Conservation (phyloP, 2,113 vertebrate species). For the Zapornia atra region DNA sequence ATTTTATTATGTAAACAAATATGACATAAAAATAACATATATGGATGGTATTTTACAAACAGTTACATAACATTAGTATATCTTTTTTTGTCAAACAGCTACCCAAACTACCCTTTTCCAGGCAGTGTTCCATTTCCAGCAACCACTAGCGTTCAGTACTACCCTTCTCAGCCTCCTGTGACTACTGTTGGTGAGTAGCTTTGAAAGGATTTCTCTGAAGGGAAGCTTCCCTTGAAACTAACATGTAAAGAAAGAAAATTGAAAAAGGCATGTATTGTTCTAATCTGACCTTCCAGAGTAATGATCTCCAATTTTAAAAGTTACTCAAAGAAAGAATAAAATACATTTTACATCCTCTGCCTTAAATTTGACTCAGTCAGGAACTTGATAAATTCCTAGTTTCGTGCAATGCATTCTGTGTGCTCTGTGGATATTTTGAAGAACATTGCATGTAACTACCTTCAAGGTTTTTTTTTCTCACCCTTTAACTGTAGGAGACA, state of each 20-base stretch:
- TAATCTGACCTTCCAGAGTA: neutral
- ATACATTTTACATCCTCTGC: neutral
- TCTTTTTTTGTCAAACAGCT: constrained; percentile 78
- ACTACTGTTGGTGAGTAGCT: constrained; percentile 89
- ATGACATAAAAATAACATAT: neutral
- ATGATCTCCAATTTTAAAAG: neutral
- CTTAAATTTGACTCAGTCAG: neutral
- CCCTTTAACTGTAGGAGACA: neutral
- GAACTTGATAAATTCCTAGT: neutral
- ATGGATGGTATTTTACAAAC: neutral
- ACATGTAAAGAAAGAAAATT: neutral
- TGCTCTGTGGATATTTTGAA: neutral
- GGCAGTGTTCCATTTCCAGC: constrained; percentile 86
- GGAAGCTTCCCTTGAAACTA: neutral
- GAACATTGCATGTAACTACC: neutral
- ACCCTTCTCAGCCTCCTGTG: constrained; percentile 86
- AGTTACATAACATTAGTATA: neutral
- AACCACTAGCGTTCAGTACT: constrained; percentile 85
- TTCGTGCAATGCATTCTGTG: neutral
- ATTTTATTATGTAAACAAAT: neutral
- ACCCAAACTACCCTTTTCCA: constrained; percentile 87
- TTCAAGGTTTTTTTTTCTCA: neutral
- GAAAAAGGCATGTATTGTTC: neutral
- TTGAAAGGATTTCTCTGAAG: neutral
- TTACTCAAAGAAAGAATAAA: neutral